phyloP scores from a whole-genome alignment of 2,888 invertebrate genomes.

The Oegoconia quadripuncta region DNA sequence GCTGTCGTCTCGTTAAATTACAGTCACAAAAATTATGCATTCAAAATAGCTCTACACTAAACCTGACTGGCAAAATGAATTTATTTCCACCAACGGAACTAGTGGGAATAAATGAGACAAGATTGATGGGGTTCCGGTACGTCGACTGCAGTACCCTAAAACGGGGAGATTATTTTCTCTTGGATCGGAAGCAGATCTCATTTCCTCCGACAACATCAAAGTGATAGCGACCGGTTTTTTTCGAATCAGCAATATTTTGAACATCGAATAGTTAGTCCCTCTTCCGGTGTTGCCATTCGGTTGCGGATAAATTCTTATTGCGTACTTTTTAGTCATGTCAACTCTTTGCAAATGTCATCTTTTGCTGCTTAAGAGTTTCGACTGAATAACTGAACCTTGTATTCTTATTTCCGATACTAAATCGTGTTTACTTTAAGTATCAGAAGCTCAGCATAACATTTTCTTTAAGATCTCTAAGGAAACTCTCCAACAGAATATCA shows the following conservation, averaged over 20 bases:
- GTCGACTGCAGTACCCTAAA: slow-evolving; percentile 56
- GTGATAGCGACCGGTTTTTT: slow-evolving; percentile 76
- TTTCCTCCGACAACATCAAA: slow-evolving; percentile 78
- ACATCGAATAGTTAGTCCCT: slow-evolving; percentile 57
- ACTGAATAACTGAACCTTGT: too few species aligned
- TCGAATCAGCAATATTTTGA: slow-evolving; percentile 72
- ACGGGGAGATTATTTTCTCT: slow-evolving; percentile 70
- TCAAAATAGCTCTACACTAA: background rate
- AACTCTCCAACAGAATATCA: too few species aligned
- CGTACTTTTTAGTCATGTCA: too few species aligned
- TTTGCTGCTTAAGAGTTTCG: too few species aligned
- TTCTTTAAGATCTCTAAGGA: too few species aligned
- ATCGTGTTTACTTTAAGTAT: too few species aligned
- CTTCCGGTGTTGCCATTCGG: background rate
- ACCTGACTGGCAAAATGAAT: background rate
- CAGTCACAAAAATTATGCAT: background rate
- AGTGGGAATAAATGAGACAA: slow-evolving; percentile 52
- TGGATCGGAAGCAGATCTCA: slow-evolving; percentile 76
- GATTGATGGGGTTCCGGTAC: slow-evolving; percentile 48
- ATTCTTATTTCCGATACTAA: too few species aligned
- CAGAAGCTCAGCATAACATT: too few species aligned
- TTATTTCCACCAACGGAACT: too few species aligned
- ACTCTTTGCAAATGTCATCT: too few species aligned
- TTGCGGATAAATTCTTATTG: background rate
- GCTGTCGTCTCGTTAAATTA: background rate